These are phyloP conservation scores for Spea hammondii DNA, from an alignment of 2,797 vertebrate genomes.

Conservation along the genomic window DNA sequence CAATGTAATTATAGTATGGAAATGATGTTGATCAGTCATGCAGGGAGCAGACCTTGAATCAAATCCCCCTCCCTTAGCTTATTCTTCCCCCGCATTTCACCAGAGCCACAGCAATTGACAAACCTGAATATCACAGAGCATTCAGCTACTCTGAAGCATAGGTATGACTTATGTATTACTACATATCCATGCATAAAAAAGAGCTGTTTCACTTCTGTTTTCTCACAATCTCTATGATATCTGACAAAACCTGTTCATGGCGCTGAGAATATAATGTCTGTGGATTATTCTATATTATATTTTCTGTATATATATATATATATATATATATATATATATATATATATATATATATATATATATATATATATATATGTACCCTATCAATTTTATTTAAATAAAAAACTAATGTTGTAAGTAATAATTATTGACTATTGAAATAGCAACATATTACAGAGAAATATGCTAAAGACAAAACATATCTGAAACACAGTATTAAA, in stretches of 20 bases:
- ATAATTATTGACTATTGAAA: no score
- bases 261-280: slow-evolving; percentile 31
- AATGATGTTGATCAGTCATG: slow-evolving; percentile 85
- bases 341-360: neutral
- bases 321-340: neutral
- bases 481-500: no score
- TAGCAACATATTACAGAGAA: no score
- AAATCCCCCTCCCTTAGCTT: slow-evolving; percentile 42
- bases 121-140: slow-evolving; percentile 15
- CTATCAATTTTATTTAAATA: neutral
- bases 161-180: slow-evolving; percentile 49
- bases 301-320: slow-evolving; percentile 11
- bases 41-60: slow-evolving; percentile 75
- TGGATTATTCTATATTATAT: slow-evolving; percentile 15
- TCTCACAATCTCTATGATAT: slow-evolving; percentile 43
- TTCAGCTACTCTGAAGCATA: slow-evolving; percentile 50
- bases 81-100: slow-evolving; percentile 39
- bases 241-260: slow-evolving; percentile 36
- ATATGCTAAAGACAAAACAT: no score
- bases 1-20: slow-evolving; percentile 94
- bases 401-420: no score
- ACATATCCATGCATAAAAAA: slow-evolving; percentile 48
- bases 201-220: slow-evolving; percentile 43
- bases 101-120: slow-evolving; percentile 49
- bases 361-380: neutral